Percentiles rank a stretch among this genome's conserved stretches.
These are phyloP conservation scores for Redunca redunca DNA, from an alignment of 2,113 vertebrate species.

Conservation along the genomic window DNA sequence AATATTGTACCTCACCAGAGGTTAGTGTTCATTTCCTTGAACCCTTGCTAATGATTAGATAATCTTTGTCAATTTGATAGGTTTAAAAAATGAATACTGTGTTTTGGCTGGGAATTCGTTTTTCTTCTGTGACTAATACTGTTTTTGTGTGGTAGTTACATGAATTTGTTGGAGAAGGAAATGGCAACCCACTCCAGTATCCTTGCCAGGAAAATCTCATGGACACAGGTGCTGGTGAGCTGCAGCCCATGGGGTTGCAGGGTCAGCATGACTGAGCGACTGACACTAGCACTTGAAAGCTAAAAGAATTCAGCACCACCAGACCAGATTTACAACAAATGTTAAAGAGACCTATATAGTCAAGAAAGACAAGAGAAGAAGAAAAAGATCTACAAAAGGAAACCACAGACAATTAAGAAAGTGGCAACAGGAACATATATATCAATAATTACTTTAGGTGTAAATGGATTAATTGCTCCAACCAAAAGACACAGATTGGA, in stretches of 20 bases:
- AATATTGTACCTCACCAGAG: neutral
- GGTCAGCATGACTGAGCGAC: rapidly evolving
- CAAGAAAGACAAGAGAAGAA: neutral
- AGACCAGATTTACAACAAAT: neutral
- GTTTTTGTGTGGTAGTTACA: neutral
- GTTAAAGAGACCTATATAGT: neutral
- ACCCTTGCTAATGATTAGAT: neutral
- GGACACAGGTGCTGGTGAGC: neutral
- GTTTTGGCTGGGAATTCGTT: neutral
- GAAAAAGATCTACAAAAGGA: neutral
- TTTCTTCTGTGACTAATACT: slow-evolving; percentile 2
- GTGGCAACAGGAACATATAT: neutral
- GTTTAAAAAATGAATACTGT: neutral
- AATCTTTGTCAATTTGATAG: neutral
- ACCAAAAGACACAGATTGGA: neutral
- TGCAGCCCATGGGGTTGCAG: neutral
- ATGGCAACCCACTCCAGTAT: neutral
- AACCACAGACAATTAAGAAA: neutral
- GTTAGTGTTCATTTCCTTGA: neutral
- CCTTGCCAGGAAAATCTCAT: neutral
- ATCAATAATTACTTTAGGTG: neutral
- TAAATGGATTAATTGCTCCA: neutral
- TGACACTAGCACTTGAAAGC: neutral
- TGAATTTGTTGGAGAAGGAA: neutral
- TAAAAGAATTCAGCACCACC: neutral